Evolutionary conservation across 2,797 vertebrate species (phyloP), one percentile per base, ranked within the genome.

Genomic region (Smutsia temminckii): DNA sequence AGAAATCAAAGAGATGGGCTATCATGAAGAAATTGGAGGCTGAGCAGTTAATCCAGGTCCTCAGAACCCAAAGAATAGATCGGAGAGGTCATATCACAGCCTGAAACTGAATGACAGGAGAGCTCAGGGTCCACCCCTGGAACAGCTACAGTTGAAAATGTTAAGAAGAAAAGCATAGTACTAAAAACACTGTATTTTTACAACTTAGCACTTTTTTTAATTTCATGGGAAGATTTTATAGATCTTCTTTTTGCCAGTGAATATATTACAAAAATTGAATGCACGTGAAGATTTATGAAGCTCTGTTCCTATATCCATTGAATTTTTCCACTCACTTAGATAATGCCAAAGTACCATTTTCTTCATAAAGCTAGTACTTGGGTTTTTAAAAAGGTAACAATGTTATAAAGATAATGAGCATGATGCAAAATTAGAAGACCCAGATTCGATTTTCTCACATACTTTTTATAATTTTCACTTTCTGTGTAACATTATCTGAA

Each of bases 61-160:
- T 9, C 59, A 37, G 55, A 64, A 66, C 11, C 12, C 14, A 6
- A 21, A 11, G 2, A 13, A 14, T 18, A 20, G 8, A 6, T 32
- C 4, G 3, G 23, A 14, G 3, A 34, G 53, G 27, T 51, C 23
- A 0, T 3, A 5, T 59, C 46, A 21, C 17, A 46, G 5, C 18
- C 14, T 49, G 59, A 75, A 55, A 34, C 37, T 37, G 9, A 81
- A 6, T 21, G n/a, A 46, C 5, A 9, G 9, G n/a, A 37, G 13
- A 37, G 57, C 57, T n/a, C n/a, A 49, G 1, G 25, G 27, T 59
- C 59, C 16, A 2, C 59, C 8, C 4, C 13, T 16, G 17, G 49
- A 42, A 55, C 5, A 27, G 42, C 6, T 8, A 3, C 0, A 3
- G 40, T 11, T 51, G 14, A 69, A 40, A n/a, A 12, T n/a, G 59